Evolutionary conservation across 1,140 invertebrate species (phyloP).

Genomic region (Schmidtea mediterranea): DNA sequence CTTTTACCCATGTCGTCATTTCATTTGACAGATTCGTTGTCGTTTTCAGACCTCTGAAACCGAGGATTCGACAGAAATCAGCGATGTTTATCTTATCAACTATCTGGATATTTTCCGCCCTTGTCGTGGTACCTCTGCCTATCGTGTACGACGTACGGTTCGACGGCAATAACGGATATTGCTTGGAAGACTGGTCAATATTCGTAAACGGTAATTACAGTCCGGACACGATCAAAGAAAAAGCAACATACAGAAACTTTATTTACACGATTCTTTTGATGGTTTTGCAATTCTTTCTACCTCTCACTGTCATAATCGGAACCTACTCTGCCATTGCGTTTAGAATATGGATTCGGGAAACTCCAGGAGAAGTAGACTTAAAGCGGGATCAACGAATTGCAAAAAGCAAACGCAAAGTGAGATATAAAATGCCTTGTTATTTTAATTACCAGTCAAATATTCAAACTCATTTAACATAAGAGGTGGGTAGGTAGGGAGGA

Average conservation of each 20-base stretch:
- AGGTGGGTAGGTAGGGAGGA: no score
- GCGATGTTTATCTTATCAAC: background rate
- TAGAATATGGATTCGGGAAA: background rate
- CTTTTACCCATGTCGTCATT: constrained; percentile 1
- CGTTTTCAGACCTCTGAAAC: background rate
- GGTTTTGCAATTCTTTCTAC: constrained; percentile 2
- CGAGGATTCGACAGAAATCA: background rate
- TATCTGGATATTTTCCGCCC: background rate
- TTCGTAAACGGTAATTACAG: no score
- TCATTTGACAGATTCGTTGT: background rate
- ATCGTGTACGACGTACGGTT: background rate
- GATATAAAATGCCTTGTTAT: no score
- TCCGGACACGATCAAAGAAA: background rate
- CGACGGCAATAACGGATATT: background rate
- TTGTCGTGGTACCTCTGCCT: background rate
- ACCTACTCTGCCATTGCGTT: background rate
- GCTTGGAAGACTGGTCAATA: background rate
- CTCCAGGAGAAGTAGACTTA: background rate
- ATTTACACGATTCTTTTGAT: background rate
- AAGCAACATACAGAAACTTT: background rate
- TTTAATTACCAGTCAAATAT: no score
- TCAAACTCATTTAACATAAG: no score
- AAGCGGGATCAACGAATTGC: background rate
- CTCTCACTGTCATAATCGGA: background rate
- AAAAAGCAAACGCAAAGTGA: constrained; percentile 1